Evolutionary conservation across 2,113 vertebrate species (phyloP).

Genomic region (Hippopotamus amphibius): DNA sequence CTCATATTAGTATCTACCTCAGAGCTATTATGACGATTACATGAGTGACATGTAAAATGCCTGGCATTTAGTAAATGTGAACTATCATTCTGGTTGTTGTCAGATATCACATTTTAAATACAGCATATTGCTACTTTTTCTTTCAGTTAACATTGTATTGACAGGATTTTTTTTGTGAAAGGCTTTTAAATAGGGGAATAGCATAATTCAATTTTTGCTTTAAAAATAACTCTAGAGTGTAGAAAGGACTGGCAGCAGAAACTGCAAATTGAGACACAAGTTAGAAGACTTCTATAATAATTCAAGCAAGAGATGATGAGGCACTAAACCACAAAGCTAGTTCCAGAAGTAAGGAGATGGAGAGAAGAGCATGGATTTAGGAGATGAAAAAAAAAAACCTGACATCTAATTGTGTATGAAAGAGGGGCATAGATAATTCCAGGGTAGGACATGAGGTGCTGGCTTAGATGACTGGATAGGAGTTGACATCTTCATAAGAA

Average conservation of each 20-base stretch:
- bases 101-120: background rate
- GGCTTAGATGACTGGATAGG: background rate
- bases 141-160: background rate
- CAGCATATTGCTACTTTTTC: background rate
- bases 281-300: background rate
- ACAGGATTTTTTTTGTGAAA: constrained; percentile 3
- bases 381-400: background rate
- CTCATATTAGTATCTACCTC: background rate
- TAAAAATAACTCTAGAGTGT: background rate
- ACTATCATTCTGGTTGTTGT: background rate
- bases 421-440: background rate
- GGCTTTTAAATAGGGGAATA: background rate
- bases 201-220: background rate
- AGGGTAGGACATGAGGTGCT: background rate
- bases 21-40: background rate
- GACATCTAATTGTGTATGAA: background rate
- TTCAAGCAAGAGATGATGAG: background rate
- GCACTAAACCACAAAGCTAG: background rate
- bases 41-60: background rate
- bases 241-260: constrained; percentile 20
- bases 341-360: background rate
- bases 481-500: background rate
- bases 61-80: background rate
- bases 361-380: background rate
- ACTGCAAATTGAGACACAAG: background rate